phyloP scores from a whole-genome alignment of 1,140 invertebrate genomes.

The Mizuhopecten yessoensis region DNA sequence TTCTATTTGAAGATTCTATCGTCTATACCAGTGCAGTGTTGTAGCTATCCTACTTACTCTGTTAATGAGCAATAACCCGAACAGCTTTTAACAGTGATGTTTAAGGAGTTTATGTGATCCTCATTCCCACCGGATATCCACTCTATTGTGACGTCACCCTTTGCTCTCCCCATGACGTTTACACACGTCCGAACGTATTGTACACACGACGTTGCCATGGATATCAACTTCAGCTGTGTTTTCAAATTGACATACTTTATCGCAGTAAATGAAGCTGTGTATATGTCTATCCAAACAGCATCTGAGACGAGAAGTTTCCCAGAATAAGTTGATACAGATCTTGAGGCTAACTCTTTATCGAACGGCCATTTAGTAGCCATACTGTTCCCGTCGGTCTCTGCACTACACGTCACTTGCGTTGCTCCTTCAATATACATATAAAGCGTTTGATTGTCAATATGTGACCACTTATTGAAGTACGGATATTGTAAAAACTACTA shows the following conservation, averaged over 20 bases:
- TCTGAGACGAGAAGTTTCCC: neutral
- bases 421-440: neutral
- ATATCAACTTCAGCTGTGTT: neutral
- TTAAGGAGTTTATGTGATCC: neutral
- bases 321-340: neutral
- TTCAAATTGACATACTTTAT: neutral
- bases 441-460: no score
- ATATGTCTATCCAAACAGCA: neutral
- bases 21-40: no score
- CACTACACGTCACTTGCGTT: neutral
- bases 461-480: no score
- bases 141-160: neutral
- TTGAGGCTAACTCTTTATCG: neutral
- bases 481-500: no score
- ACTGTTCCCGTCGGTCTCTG: neutral
- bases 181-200: neutral
- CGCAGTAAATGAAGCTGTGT: neutral
- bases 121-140: neutral
- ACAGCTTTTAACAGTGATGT: neutral
- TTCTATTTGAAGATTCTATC: no score
- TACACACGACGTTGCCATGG: conserved; percentile 2
- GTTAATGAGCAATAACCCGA: neutral
- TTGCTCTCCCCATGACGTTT: neutral
- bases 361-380: neutral
- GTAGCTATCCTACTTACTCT: conserved; percentile 23